These are phyloP conservation scores for Taphrorychus bicolor DNA, from an alignment of 2,888 invertebrate genomes.

Conservation along the genomic window DNA sequence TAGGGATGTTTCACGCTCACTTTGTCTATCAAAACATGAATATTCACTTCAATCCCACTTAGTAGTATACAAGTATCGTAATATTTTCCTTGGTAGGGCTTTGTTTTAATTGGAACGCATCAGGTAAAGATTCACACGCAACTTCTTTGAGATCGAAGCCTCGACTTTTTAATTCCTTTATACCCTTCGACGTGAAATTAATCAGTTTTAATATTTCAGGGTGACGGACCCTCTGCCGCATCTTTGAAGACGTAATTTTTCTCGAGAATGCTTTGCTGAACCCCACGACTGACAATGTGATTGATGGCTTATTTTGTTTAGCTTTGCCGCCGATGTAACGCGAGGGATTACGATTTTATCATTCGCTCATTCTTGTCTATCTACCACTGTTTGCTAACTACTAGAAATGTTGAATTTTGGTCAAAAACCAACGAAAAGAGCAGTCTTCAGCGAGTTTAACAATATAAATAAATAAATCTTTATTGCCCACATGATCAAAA, in stretches of 20 bases:
- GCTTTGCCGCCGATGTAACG: conserved; percentile 20
- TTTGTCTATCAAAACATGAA: background rate
- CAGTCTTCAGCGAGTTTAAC: no score
- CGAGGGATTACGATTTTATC: conserved; percentile 8
- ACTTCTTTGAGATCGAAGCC: conserved; percentile 11
- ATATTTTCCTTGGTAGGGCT: background rate
- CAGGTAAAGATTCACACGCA: no score
- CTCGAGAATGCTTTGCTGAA: conserved; percentile 29
- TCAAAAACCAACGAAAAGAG: no score
- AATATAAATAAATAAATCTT: no score
- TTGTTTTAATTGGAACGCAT: background rate
- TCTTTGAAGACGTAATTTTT: conserved; percentile 44
- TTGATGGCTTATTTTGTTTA: conserved; percentile 37
- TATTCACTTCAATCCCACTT: background rate
- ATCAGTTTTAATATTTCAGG: conserved; percentile 43
- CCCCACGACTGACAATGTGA: conserved; percentile 34
- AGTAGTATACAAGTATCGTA: background rate
- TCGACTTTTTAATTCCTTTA: conserved; percentile 38
- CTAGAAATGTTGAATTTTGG: no score
- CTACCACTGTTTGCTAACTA: background rate
- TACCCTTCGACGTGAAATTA: conserved; percentile 40
- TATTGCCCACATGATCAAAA: no score
- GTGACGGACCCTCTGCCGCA: conserved; percentile 42
- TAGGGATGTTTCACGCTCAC: conserved; percentile 6
- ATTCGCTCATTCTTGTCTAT: background rate